Conservation (phyloP, 1,140 invertebrate species). For the Chionoecetes opilio region DNA sequence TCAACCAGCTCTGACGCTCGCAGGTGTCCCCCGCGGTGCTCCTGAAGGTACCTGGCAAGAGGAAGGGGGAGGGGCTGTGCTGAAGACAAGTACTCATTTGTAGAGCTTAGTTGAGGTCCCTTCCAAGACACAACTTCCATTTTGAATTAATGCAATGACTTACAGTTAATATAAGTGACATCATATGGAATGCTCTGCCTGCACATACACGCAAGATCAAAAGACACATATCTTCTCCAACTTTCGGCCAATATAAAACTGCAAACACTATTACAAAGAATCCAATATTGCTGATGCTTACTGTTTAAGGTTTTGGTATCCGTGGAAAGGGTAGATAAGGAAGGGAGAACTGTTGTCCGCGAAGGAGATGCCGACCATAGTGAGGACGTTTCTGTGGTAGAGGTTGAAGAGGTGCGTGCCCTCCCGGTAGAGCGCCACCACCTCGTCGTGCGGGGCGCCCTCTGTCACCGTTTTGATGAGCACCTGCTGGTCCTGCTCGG, state of each 20-base stretch:
- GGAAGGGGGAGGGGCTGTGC: background rate
- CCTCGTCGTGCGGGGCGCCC: constrained; percentile 72
- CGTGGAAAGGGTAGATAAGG: constrained; percentile 93
- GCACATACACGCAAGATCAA: no score
- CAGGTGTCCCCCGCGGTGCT: constrained; percentile 74
- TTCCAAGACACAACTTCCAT: no score
- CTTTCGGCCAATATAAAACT: background rate
- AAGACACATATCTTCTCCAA: no score
- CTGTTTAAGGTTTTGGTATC: constrained; percentile 94
- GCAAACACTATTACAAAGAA: background rate
- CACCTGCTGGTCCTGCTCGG: constrained; percentile 82
- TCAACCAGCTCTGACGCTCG: constrained; percentile 71
- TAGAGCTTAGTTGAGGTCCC: no score
- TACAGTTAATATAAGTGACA: no score
- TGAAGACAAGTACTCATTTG: background rate
- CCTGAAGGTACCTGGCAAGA: constrained; percentile 67
- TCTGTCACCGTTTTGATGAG: constrained; percentile 76
- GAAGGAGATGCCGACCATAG: constrained; percentile 93
- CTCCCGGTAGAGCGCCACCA: constrained; percentile 69
- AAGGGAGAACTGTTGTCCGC: constrained; percentile 91
- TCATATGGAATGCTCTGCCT: no score
- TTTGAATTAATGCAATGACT: no score
- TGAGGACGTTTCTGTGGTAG: constrained; percentile 91
- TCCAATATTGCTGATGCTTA: constrained; percentile 83
- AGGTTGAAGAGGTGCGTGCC: constrained; percentile 75